phyloP scores from a whole-genome alignment of 2,113 vertebrate species.

The Podilymbus podiceps region DNA sequence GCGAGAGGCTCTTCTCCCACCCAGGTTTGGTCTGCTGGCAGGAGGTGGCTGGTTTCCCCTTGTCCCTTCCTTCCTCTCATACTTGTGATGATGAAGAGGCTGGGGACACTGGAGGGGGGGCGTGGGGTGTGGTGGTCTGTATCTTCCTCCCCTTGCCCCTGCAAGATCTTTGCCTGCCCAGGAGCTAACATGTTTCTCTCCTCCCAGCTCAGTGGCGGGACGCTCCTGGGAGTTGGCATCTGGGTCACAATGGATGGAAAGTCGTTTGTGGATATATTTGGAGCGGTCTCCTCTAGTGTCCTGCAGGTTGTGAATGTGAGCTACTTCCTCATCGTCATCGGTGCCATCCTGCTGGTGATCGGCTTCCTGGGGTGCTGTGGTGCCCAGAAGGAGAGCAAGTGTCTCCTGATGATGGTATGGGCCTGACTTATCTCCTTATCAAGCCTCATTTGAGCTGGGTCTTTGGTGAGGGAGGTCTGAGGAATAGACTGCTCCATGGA shows the following conservation, averaged over 20 bases:
- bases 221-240: slow-evolving; percentile 84
- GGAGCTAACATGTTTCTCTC: neutral
- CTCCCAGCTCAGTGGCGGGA: slow-evolving; percentile 78
- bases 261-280: slow-evolving; percentile 79
- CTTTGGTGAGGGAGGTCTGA: neutral
- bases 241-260: slow-evolving; percentile 82
- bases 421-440: neutral
- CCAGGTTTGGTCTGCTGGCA: too few species aligned
- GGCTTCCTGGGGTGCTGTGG: slow-evolving; percentile 87
- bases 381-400: slow-evolving; percentile 87
- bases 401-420: slow-evolving; percentile 87
- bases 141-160: too few species aligned
- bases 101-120: too few species aligned
- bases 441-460: neutral
- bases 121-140: too few species aligned
- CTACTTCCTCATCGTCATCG: slow-evolving; percentile 83
- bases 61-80: too few species aligned
- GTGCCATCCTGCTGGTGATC: slow-evolving; percentile 77
- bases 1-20: too few species aligned
- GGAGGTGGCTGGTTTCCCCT: too few species aligned
- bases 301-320: slow-evolving; percentile 81
- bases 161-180: neutral
- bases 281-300: slow-evolving; percentile 59
- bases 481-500: neutral
- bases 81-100: too few species aligned